Conservation (phyloP, 2,797 vertebrate species). For the Amazona finschi region DNA sequence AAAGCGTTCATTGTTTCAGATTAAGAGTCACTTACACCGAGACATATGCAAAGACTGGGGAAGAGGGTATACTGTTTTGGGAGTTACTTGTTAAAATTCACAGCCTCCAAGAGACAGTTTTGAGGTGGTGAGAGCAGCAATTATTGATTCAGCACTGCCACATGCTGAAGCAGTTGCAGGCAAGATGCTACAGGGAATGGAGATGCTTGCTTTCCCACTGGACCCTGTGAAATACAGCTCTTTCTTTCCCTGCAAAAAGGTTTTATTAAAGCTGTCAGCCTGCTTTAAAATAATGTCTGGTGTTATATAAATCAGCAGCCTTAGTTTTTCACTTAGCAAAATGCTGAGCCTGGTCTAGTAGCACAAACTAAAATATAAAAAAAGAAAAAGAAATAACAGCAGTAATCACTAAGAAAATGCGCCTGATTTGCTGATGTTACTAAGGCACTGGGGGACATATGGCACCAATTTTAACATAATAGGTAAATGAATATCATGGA, state of each 20-base stretch:
- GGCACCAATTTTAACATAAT: neutral
- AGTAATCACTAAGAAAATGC: neutral
- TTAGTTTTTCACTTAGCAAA: neutral
- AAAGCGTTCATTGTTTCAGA: neutral
- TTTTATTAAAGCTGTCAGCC: constrained; percentile 60
- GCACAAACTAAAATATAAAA: neutral
- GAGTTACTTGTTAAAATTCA: neutral
- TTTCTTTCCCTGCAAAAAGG: neutral
- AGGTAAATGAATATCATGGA: neutral
- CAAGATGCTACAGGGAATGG: neutral
- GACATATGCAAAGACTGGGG: neutral
- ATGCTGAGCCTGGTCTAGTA: neutral
- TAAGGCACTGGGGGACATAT: neutral
- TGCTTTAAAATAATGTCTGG: constrained; percentile 6
- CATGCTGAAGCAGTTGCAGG: neutral
- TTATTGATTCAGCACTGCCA: neutral
- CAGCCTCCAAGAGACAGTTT: neutral
- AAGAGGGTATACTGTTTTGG: neutral
- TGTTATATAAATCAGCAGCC: constrained; percentile 25
- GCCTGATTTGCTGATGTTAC: neutral
- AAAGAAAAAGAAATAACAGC: neutral
- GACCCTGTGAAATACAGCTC: neutral
- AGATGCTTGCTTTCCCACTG: neutral
- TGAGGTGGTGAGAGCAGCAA: neutral
- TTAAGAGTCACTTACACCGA: neutral